Evolutionary conservation across 2,797 vertebrate species (phyloP).

Genomic region (Esox masquinongy): DNA sequence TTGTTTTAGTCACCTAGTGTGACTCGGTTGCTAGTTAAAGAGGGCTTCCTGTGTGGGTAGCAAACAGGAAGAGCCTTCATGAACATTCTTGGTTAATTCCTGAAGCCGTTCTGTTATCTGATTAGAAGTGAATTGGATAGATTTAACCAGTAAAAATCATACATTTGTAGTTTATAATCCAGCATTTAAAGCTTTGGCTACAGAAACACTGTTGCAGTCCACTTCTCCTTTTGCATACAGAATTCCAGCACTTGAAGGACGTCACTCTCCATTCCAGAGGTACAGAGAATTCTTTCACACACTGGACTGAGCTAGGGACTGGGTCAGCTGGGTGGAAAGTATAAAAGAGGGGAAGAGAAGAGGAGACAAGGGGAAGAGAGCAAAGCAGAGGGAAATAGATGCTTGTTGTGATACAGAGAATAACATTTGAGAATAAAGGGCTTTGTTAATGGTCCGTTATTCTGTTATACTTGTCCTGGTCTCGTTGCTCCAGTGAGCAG

Average conservation of each 20-base stretch:
- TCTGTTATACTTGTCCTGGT: constrained; percentile 29
- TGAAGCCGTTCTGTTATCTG: too few species aligned
- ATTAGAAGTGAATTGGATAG: too few species aligned
- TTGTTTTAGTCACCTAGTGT: background rate
- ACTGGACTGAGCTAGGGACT: constrained; percentile 9
- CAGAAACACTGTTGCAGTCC: constrained; percentile 5
- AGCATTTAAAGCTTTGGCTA: background rate
- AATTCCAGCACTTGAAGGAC: background rate
- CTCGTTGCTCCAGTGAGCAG: constrained; percentile 31
- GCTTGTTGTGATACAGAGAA: constrained; percentile 39
- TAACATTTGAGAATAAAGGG: constrained; percentile 26
- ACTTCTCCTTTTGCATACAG: constrained; percentile 2
- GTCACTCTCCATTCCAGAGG: background rate
- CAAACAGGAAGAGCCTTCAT: too few species aligned
- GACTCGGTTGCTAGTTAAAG: background rate
- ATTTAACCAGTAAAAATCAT: too few species aligned
- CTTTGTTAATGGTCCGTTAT: constrained; percentile 50
- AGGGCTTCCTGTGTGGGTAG: too few species aligned
- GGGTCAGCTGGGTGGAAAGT: constrained; percentile 28
- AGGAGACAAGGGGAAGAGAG: constrained; percentile 27
- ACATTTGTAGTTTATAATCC: too few species aligned
- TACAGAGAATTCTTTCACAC: constrained; percentile 29
- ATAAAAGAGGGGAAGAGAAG: constrained; percentile 47
- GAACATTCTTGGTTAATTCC: too few species aligned
- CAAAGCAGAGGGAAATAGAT: constrained; percentile 18